phyloP scores from a whole-genome alignment of 2,797 vertebrate species.

The Malurus leucopterus region DNA sequence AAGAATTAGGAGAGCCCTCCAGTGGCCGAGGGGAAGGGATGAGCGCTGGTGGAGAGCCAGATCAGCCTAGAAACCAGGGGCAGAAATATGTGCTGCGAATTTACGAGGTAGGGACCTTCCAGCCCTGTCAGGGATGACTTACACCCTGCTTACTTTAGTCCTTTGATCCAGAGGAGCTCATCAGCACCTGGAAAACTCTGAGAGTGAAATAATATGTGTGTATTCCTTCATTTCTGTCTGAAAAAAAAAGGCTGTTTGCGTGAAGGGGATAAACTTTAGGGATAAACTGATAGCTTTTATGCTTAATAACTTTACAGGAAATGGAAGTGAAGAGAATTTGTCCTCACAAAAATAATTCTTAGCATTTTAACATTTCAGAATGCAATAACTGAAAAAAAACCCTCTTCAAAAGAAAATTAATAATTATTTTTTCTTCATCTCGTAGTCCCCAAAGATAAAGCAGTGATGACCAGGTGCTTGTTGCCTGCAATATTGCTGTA shows the following conservation, averaged over 20 bases:
- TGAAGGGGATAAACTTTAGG: neutral
- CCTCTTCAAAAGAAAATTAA: neutral
- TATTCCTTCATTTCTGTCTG: neutral
- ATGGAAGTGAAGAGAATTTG: neutral
- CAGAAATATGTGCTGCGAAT: neutral
- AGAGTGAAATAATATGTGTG: neutral
- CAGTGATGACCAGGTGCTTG: neutral
- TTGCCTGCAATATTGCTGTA: neutral
- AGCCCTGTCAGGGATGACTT: neutral
- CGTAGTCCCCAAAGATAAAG: neutral
- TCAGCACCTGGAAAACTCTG: neutral
- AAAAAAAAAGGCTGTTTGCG: neutral
- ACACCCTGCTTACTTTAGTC: neutral
- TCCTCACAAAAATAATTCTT: neutral
- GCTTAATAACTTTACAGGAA: neutral
- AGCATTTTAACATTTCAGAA: neutral
- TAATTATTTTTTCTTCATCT: neutral
- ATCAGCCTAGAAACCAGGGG: neutral
- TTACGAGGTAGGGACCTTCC: neutral
- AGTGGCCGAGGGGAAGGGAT: slow-evolving; percentile 8
- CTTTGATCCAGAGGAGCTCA: neutral
- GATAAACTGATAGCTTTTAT: neutral
- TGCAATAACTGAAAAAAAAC: neutral
- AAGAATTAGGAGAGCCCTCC: slow-evolving; percentile 51
- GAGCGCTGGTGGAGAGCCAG: neutral